phyloP scores from a whole-genome alignment of 2,113 vertebrate species.

The Melospiza melodia region DNA sequence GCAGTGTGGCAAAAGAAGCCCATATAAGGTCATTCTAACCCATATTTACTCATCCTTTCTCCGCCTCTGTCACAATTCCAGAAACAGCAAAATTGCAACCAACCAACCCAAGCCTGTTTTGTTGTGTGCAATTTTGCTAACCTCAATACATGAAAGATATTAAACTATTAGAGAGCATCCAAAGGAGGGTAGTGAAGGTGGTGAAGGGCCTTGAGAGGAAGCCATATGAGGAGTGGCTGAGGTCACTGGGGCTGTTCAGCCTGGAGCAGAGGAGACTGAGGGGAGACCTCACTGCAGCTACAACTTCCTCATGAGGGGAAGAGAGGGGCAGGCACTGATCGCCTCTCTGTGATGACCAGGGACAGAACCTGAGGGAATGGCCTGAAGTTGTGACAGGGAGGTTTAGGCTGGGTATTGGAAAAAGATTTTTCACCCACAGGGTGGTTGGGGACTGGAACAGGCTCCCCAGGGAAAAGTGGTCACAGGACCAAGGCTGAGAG shows the following conservation, averaged over 20 bases:
- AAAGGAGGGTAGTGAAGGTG: background rate
- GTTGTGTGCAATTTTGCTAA: background rate
- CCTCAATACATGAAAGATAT: background rate
- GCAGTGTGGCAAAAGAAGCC: background rate
- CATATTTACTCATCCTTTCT: background rate
- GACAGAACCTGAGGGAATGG: background rate
- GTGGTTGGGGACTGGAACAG: background rate
- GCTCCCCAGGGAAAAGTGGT: background rate
- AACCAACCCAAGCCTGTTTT: background rate
- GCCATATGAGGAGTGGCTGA: rapidly evolving
- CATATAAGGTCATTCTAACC: background rate
- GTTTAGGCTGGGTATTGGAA: background rate
- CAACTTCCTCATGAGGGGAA: rapidly evolving
- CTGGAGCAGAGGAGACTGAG: background rate
- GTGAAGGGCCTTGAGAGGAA: background rate
- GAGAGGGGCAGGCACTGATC: background rate
- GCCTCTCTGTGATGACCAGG: background rate
- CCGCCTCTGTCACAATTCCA: background rate
- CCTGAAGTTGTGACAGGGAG: background rate
- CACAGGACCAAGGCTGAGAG: background rate
- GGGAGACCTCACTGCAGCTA: background rate
- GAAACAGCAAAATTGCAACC: background rate
- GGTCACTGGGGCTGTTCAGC: background rate
- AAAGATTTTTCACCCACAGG: background rate
- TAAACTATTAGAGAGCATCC: background rate